Evolutionary conservation across 2,888 invertebrate genomes (phyloP), one percentile per base, ranked within the genome.

Genomic region (Horisme vitalbata): DNA sequence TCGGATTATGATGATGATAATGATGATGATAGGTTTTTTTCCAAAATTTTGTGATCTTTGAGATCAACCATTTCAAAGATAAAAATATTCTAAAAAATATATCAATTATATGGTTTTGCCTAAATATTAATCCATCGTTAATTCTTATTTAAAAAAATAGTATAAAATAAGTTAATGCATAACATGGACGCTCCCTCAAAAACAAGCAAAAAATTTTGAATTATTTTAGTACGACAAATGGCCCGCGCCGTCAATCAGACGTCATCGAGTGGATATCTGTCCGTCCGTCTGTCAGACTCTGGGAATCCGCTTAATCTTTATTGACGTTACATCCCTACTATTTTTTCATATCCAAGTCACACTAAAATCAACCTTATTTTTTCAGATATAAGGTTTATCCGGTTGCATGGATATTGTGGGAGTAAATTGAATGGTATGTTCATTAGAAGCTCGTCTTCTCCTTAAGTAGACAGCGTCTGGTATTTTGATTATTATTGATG

Each of bases 231-330:
- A 46, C 46, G 59, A 58, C 59, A 57, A 55, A 49, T 52, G 51
- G 59, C 58, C 59, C 55, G 58, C 51, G 57, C 52, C 60, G 79
- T 79, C 79, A 73, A 71, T 79, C 79, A 75, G 60, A 59, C 69
- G 76, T 79, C 79, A 77, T 41, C 71, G 56, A 55, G 59, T 65
- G 71, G 71, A 74, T 73, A 68, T 73, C 68, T 66, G 65, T 70
- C 73, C 38, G 72, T 68, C 71, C 52, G 70, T 67, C 69, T 55
- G 65, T 66, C 65, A 59, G 68, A 63, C 68, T 65, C 71, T 66
- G 61, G 56, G 68, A 68, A 71, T 70, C 66, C 68, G 61, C 68
- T 72, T 79, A 80, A 79, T 79, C 79, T 76, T 75, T 77, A 79
- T 80, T 78, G 79, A 78, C 78, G 39, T 71, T 10, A 34, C 33